Evolutionary conservation across 35 echinoderm and acorn worm species (phyloP).

Genomic region (Lytechinus variegatus): DNA sequence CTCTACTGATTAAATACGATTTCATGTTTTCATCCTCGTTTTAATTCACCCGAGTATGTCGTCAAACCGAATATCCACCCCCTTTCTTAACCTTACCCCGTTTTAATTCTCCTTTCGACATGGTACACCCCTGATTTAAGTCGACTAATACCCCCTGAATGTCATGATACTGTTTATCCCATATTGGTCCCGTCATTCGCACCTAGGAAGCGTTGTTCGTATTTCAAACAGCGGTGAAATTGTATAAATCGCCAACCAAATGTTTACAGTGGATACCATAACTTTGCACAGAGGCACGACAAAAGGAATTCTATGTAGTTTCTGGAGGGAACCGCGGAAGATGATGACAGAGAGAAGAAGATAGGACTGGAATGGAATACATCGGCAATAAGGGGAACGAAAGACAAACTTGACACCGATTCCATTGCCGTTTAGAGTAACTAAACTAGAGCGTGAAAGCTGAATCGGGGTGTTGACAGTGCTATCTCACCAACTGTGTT

Average conservation of each 20-base stretch:
- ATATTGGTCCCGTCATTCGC: slow-evolving; percentile 17
- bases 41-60: no score
- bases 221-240: slow-evolving; percentile 42
- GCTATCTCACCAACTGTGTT: slow-evolving; percentile 49
- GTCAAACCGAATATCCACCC: background rate
- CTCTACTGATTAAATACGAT: no score
- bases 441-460: slow-evolving; percentile 33
- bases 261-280: slow-evolving; percentile 47
- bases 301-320: background rate
- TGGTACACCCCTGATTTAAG: background rate
- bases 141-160: background rate
- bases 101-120: background rate
- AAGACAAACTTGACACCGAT: slow-evolving; percentile 43
- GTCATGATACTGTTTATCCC: background rate
- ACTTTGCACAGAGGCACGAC: slow-evolving; percentile 43
- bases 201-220: slow-evolving; percentile 21
- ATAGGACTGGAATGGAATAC: background rate
- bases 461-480: slow-evolving; percentile 39
- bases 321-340: background rate
- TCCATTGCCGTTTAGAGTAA: background rate
- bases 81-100: background rate
- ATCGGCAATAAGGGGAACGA: slow-evolving; percentile 16
- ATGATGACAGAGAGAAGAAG: background rate
- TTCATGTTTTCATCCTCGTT: no score
- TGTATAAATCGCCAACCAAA: slow-evolving; percentile 49